phyloP scores from a whole-genome alignment of 2,797 vertebrate genomes.

The Sebastes glaucus region DNA sequence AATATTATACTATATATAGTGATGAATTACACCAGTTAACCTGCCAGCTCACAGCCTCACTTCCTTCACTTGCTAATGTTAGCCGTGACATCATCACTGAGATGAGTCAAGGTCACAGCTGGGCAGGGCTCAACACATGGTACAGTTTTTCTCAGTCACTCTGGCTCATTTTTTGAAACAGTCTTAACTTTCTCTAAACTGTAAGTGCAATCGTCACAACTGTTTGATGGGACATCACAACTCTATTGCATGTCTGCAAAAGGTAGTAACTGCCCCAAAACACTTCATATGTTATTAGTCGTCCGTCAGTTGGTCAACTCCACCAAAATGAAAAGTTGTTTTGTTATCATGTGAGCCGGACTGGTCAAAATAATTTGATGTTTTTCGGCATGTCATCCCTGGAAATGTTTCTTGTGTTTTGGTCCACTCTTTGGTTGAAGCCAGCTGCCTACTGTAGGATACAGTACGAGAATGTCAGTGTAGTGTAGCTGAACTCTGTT shows the following conservation, averaged over 20 bases:
- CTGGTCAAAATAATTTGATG: background rate
- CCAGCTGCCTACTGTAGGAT: background rate
- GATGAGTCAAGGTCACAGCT: background rate
- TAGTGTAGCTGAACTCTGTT: background rate
- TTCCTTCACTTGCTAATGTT: background rate
- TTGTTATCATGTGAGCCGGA: background rate
- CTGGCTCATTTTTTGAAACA: too few relatives aligned
- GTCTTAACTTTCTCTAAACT: too few relatives aligned
- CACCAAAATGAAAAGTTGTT: too few relatives aligned
- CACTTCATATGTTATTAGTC: too few relatives aligned
- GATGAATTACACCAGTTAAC: background rate
- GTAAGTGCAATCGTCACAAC: background rate
- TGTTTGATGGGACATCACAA: too few relatives aligned
- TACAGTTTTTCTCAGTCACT: too few relatives aligned
- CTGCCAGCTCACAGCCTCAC: background rate
- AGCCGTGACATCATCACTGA: background rate
- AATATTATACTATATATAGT: background rate
- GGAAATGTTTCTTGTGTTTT: background rate
- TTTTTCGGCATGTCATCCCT: background rate
- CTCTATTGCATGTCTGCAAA: too few relatives aligned
- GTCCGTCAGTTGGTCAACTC: too few relatives aligned
- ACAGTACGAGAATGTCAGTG: background rate
- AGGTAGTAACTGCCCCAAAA: too few relatives aligned
- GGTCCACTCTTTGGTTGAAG: background rate
- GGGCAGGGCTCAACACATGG: background rate